These are phyloP conservation scores for Belgica antarctica DNA, from an alignment of 2,888 invertebrate species.

Conservation along the genomic window DNA sequence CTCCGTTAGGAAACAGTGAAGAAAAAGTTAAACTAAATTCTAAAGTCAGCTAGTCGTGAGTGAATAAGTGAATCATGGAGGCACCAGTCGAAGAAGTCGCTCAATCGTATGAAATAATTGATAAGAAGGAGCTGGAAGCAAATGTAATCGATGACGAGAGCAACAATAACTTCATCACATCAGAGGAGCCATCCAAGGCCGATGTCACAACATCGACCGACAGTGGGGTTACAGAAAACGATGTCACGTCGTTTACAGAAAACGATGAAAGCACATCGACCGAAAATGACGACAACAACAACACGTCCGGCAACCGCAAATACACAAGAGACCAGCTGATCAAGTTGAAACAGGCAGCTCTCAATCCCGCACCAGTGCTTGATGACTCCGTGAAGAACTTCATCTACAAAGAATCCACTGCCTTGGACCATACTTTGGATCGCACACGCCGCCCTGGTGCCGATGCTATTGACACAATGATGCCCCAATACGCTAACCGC, in stretches of 20 bases:
- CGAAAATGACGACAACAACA: conserved; percentile 28
- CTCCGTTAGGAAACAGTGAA: background rate
- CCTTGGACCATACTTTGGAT: conserved; percentile 20
- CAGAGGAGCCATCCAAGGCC: background rate
- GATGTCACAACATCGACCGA: background rate
- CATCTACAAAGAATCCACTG: conserved; percentile 4
- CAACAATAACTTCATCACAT: background rate
- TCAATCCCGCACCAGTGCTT: background rate
- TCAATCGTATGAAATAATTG: conserved; percentile 32
- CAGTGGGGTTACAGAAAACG: background rate
- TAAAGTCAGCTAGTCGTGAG: background rate
- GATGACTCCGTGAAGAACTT: conserved; percentile 16
- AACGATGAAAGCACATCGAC: no score
- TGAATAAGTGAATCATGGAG: conserved; percentile 2
- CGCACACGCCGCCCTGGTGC: background rate
- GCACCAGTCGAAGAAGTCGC: conserved; percentile 15
- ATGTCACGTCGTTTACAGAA: no score
- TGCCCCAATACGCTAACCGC: background rate
- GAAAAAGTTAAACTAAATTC: background rate
- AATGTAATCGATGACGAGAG: background rate
- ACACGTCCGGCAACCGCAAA: background rate
- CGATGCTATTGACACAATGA: conserved; percentile 13
- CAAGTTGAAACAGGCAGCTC: conserved; percentile 15
- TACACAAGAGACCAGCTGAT: conserved; percentile 33
- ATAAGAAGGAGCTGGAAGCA: conserved; percentile 10